These are phyloP conservation scores for Pocillopora verrucosa DNA, from an alignment of 64 coral and sea anemone genomes.

Conservation along the genomic window DNA sequence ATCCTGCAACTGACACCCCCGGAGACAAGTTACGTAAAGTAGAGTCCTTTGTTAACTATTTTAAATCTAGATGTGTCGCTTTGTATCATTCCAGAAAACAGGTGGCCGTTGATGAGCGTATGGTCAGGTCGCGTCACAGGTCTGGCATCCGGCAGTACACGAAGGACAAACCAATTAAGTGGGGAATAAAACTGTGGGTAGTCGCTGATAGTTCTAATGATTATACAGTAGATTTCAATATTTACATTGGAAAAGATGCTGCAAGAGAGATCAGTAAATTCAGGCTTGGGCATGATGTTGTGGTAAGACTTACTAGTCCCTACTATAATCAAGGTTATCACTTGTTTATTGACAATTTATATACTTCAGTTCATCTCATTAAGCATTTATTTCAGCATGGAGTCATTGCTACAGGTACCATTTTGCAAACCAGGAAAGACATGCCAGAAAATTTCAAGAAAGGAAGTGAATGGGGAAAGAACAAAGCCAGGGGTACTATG, in stretches of 20 bases:
- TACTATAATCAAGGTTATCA: conserved; percentile 46
- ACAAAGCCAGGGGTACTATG: no score
- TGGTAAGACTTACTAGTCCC: not conserved
- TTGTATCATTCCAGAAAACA: not conserved
- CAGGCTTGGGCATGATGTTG: conserved; percentile 45
- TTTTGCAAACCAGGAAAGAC: no score
- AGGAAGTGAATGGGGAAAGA: no score
- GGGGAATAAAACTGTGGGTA: conserved; percentile 62
- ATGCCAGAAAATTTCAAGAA: no score
- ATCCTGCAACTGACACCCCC: not conserved
- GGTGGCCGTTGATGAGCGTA: conserved; percentile 26
- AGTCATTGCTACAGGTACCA: not conserved
- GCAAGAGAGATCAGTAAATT: not conserved
- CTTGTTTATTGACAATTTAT: conserved; percentile 52
- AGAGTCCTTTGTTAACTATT: not conserved
- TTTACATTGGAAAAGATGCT: conserved; percentile 24
- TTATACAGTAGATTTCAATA: conserved; percentile 38
- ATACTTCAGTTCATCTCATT: not conserved
- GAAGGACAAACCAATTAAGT: conserved; percentile 63
- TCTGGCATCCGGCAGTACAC: conserved; percentile 58
- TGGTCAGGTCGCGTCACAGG: conserved; percentile 9
- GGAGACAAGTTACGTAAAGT: conserved; percentile 46
- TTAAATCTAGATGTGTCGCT: not conserved
- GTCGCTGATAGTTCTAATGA: conserved; percentile 57
- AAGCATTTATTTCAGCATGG: conserved; percentile 30